Conservation (phyloP, 2,797 vertebrate species). For the Catharus ustulatus region DNA sequence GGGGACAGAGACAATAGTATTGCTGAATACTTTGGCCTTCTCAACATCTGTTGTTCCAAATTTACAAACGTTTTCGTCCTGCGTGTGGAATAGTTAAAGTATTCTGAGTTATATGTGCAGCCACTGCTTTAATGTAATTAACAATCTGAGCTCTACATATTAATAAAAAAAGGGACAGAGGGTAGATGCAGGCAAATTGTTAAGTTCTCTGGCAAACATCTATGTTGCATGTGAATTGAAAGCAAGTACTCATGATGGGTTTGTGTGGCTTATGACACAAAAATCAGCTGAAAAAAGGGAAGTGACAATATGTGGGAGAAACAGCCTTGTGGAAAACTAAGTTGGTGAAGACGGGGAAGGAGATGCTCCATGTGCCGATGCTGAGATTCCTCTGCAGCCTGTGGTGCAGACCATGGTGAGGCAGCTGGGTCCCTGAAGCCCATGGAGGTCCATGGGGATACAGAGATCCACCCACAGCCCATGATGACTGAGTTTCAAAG, state of each 20-base stretch:
- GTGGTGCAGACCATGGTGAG: neutral
- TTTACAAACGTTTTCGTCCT: neutral
- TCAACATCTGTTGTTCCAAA: neutral
- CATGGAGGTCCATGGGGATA: too few relatives aligned
- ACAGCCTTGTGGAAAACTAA: neutral
- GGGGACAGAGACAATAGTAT: neutral
- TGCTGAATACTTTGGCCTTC: neutral
- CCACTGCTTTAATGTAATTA: neutral
- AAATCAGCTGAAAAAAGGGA: neutral
- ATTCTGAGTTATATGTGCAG: neutral
- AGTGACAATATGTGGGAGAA: neutral
- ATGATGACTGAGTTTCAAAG: neutral
- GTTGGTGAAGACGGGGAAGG: neutral
- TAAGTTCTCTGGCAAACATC: neutral
- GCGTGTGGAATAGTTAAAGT: neutral
- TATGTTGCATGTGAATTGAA: neutral
- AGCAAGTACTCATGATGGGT: neutral
- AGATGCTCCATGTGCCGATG: fast-evolving
- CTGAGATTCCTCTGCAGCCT: neutral
- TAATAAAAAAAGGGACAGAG: neutral
- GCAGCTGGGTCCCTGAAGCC: neutral
- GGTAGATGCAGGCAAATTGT: neutral
- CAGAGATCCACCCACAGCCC: neutral
- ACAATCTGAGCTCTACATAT: neutral
- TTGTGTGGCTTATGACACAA: neutral